These are phyloP conservation scores for Pterocles burchelli DNA, from an alignment of 2,113 vertebrate species.

Conservation along the genomic window DNA sequence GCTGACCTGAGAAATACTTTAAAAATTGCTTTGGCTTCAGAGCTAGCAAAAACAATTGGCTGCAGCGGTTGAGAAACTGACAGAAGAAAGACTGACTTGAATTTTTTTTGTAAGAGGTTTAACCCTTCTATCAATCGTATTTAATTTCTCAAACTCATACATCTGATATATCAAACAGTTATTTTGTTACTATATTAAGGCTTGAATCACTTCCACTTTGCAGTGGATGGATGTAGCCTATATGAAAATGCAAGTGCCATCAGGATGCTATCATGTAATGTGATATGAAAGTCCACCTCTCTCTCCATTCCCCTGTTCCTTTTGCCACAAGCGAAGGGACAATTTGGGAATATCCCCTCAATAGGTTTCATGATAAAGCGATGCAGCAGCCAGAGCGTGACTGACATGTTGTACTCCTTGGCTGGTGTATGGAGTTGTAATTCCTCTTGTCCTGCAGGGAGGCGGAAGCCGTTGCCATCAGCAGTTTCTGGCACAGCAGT, in stretches of 20 bases:
- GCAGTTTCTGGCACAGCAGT: neutral
- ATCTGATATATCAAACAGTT: neutral
- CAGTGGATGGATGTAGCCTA: neutral
- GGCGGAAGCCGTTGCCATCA: neutral
- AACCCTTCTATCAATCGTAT: neutral
- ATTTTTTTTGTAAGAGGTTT: neutral
- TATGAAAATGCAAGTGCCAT: neutral
- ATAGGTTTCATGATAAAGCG: neutral
- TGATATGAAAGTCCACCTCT: neutral
- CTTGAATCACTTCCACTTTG: neutral
- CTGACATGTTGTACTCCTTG: neutral
- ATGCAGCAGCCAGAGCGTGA: neutral
- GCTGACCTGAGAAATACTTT: neutral
- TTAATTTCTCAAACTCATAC: neutral
- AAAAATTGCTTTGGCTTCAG: neutral
- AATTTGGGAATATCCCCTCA: neutral
- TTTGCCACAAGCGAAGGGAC: neutral
- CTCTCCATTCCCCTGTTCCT: neutral
- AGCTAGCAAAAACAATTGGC: neutral
- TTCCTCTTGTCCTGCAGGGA: fast-evolving
- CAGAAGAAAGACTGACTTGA: neutral
- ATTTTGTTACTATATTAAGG: neutral
- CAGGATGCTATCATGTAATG: neutral
- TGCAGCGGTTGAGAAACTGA: neutral
- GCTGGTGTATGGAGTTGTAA: neutral